A percentile compares a stretch with the other conserved stretches of the same genome.
Conservation (phyloP, 2,888 invertebrate species). For the Polyommatus iphigenia region DNA sequence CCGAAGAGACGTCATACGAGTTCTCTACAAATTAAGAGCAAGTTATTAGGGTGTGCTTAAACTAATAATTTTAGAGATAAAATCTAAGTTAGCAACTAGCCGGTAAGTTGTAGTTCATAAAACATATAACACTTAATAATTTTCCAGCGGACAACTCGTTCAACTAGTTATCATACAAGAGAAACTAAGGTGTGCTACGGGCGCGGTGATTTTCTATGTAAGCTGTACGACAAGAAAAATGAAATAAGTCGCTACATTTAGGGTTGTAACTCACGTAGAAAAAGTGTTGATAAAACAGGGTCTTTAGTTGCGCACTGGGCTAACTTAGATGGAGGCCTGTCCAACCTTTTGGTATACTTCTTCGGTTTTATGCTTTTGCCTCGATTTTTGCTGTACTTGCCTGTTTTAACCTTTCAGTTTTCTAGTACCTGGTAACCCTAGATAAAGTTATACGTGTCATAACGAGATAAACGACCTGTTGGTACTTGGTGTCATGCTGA, state of each 20-base stretch:
- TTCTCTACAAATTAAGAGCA: not conserved
- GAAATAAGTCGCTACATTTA: slow-evolving; percentile 7
- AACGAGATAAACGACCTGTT: slow-evolving; percentile 25
- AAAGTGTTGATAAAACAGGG: not conserved
- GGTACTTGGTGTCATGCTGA: slow-evolving; percentile 39
- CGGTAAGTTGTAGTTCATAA: slow-evolving; percentile 9
- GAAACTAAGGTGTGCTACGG: slow-evolving; percentile 23
- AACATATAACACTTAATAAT: slow-evolving; percentile 21
- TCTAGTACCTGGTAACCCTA: not conserved
- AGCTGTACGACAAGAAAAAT: slow-evolving; percentile 22
- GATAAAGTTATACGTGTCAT: slow-evolving; percentile 19
- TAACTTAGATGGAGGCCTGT: not conserved
- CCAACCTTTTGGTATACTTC: not conserved
- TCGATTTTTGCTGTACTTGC: not conserved
- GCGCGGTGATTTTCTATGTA: slow-evolving; percentile 18
- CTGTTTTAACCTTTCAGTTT: not conserved
- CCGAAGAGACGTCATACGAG: too few relatives aligned
- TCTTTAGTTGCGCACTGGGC: not conserved
- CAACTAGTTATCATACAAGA: slow-evolving; percentile 16
- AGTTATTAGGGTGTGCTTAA: not conserved
- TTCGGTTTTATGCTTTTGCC: not conserved
- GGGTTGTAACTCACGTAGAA: not conserved
- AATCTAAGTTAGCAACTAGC: slow-evolving; percentile 13
- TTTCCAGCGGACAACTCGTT: slow-evolving; percentile 2
- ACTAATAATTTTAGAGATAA: not conserved